Evolutionary conservation across 2,113 vertebrate genomes (phyloP), one percentile per base, ranked within the genome.

Genomic region (Vidua chalybeata): DNA sequence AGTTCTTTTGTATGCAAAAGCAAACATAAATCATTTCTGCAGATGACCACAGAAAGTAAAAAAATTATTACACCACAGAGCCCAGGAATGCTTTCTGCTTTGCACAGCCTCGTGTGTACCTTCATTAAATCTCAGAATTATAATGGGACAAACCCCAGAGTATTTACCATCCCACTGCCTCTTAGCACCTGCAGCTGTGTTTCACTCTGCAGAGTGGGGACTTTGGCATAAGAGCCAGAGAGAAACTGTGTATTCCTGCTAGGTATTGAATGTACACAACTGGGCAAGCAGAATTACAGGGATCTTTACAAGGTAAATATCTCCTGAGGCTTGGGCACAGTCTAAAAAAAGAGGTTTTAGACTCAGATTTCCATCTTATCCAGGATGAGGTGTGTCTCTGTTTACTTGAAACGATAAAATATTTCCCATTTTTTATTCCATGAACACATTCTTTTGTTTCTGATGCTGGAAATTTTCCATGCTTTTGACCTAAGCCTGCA

Each of bases 401-500:
- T 90, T 94, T 95, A 68, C 56, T 81, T 86, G 35, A 92, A 93
- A 77, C 41, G 1, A 56, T 71, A 61, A 87, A 93, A 59, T 64
- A 61, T 92, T 95, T 93, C 89, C 78, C 87, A 74, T 48, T 86
- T 95, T 89, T 83, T 94, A 84, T 88, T 83, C 93, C 64, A 75
- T 89, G 56, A 95, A 63, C 78, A 71, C 1, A 0, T 95, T 94
- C 79, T 86, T 96, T 96, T 96, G 92, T 96, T 96, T 96, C 83
- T 95, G n/a, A 54, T 95, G 75, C 67, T 97, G 94, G 91, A 96
- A 85, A 52, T 90, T 90, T 93, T 96, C 94, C 96, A 96, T 90
- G 72, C 79, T 89, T 93, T 92, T 83, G 82, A 90, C 48, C 31
- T 71, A 74, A 90, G 76, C 48, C 48, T 90, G 52, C 61, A 90